These are phyloP conservation scores for Mantis religiosa DNA, from an alignment of 2,888 invertebrate genomes.

Conservation along the genomic window DNA sequence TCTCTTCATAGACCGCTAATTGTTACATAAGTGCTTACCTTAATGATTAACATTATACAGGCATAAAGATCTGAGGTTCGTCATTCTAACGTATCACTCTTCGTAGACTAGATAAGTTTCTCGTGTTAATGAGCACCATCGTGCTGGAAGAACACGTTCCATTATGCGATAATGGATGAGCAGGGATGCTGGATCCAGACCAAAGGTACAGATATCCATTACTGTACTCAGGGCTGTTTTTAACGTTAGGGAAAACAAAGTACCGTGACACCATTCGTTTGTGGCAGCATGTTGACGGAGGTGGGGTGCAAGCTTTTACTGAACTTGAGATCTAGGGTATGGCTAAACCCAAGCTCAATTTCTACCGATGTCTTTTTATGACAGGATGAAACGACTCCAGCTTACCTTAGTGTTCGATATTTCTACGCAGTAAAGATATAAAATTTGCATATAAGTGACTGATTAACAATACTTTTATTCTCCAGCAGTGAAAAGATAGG, in stretches of 20 bases:
- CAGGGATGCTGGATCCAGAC: neutral
- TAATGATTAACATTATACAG: no score
- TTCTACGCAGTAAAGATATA: no score
- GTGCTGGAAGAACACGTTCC: neutral
- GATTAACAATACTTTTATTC: no score
- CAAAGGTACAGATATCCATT: neutral
- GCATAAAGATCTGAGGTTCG: no score
- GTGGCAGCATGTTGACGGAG: neutral
- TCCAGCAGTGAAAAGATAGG: no score
- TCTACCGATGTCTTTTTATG: neutral
- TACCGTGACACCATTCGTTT: neutral
- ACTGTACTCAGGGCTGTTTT: neutral
- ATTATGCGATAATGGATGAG: neutral
- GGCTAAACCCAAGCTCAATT: neutral
- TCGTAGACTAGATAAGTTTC: no score
- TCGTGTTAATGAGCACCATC: neutral
- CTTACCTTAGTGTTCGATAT: no score
- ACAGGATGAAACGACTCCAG: neutral
- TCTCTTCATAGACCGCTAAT: no score
- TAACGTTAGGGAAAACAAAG: neutral
- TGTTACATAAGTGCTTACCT: no score
- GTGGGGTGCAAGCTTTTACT: no score
- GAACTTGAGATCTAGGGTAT: neutral
- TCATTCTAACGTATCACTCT: no score
- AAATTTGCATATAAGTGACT: no score